Percentiles rank a stretch among this genome's conserved stretches.
Evolutionary conservation across 2,797 vertebrate species (phyloP).

Genomic region (Poeciliopsis gracilis): DNA sequence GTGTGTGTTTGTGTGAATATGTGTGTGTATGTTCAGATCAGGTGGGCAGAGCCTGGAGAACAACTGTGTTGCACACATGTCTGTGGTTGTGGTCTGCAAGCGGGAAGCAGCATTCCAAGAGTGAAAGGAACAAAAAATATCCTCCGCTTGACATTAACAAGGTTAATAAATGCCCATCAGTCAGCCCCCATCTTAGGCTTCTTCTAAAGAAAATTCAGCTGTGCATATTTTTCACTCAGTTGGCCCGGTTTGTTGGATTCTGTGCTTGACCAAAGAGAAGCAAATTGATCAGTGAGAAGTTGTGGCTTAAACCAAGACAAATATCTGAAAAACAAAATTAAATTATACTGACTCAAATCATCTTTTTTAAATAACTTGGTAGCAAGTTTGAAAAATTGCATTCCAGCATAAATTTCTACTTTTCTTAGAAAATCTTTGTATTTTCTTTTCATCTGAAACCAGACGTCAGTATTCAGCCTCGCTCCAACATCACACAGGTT

Average conservation of each 20-base stretch:
- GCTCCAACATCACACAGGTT: conserved; percentile 20
- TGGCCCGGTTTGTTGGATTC: conserved; percentile 29
- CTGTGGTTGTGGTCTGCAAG: conserved; percentile 64
- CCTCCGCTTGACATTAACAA: conserved; percentile 61
- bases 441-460: conserved; percentile 25
- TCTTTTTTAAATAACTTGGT: not conserved
- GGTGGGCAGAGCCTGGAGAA: conserved; percentile 54
- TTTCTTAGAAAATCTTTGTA: not conserved
- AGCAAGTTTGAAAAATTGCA: not conserved
- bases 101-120: conserved; percentile 56
- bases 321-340: not conserved
- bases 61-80: conserved; percentile 45
- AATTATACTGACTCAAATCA: not conserved
- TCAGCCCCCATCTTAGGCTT: conserved; percentile 35
- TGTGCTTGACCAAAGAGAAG: conserved; percentile 26
- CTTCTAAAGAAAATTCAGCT: conserved; percentile 35
- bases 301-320: conserved; percentile 15
- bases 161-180: conserved; percentile 54
- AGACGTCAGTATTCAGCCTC: not conserved
- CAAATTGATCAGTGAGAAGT: conserved; percentile 21
- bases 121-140: conserved; percentile 53
- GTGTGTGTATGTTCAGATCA: conserved; percentile 33
- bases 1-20: conserved; percentile 6
- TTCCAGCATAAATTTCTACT: not conserved
- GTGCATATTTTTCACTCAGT: conserved; percentile 40